Conservation (phyloP, 2,888 invertebrate genomes). For the Heliconius cydno region DNA sequence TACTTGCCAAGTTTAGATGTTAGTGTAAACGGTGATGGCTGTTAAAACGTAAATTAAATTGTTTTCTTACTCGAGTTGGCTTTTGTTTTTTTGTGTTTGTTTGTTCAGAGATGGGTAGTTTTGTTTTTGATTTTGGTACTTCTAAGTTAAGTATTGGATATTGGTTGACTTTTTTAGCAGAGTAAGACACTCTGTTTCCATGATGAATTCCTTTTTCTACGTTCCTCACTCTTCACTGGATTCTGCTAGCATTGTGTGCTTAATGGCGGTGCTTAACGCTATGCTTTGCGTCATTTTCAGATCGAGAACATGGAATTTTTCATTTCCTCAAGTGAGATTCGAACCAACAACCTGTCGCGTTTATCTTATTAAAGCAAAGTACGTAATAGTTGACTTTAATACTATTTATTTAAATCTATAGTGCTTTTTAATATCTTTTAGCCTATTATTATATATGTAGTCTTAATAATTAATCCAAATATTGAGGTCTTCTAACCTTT, state of each 20-base stretch:
- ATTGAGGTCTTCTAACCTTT: not conserved
- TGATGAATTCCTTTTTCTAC: too few species aligned
- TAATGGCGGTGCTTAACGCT: too few species aligned
- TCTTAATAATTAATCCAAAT: too few species aligned
- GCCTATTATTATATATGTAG: too few species aligned
- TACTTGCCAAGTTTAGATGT: slow-evolving; percentile 52
- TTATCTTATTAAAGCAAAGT: too few species aligned
- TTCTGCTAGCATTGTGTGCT: not conserved
- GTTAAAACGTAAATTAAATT: slow-evolving; percentile 29
- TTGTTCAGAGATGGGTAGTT: not conserved
- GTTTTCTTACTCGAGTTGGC: not conserved
- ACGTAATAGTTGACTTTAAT: too few species aligned
- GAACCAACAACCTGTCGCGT: not conserved
- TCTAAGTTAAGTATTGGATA: not conserved
- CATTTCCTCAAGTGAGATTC: not conserved
- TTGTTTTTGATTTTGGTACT: not conserved
- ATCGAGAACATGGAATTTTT: not conserved
- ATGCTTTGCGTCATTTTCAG: not conserved
- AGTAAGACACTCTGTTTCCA: not conserved
- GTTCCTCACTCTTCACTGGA: not conserved
- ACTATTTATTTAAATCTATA: too few species aligned
- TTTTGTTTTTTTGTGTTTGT: not conserved
- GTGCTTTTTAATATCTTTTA: too few species aligned
- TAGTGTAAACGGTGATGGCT: slow-evolving; percentile 38
- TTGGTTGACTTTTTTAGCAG: too few species aligned